Base-by-base conservation (phyloP, 2,888 invertebrate species). In the Drosophila meridiana region DNA sequence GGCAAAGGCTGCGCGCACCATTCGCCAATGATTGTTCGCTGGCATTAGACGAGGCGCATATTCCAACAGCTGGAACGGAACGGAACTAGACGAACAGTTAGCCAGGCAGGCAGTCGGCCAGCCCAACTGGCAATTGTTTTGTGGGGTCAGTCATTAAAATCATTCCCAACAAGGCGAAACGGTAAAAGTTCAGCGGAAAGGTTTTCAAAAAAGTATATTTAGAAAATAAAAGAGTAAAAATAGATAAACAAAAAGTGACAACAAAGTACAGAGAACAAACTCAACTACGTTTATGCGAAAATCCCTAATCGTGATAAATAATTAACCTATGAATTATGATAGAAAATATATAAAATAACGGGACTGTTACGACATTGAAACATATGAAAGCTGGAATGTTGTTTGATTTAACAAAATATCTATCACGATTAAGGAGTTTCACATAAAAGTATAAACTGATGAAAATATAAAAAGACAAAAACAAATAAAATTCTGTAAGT, bases 11-110 rank as follows among this genome's bases (percentile, higher is more conserved):
- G 82, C 63, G 69, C 75, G 60, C 60, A 78, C 87, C 52, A 87
- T 90, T 90, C 90, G 87, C 80, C 87, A 82, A 84, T 77, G 90
- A 80, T 80, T 65, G 80, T 87, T 87, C 88, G 88, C 77, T 89
- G 90, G 80, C 90, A 74, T 68, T 75, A 81, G 90, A 90, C 89
- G 80, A 87, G 87, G 80, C 78, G 79, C 61, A 64, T 72, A 69
- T 72, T 68, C 58, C 66, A 60, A 61, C 68, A 65, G 65, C 67
- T 72, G 61, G 30, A 64, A 68, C 42, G 59, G 61, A 28, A 48
- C 40, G 55, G 3, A 30, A 30, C 57, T 45, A 45, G 28, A 9
- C 45, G 55, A 32, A n/a, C 50, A 52, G 50, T 34, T 34, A 52
- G 50, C 50, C 20, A 47, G 47, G 28, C 47, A 48, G n/a, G 30